Evolutionary conservation across 2,888 invertebrate species (phyloP), one percentile per base, ranked within the genome.

Genomic region (Elmis aenea): DNA sequence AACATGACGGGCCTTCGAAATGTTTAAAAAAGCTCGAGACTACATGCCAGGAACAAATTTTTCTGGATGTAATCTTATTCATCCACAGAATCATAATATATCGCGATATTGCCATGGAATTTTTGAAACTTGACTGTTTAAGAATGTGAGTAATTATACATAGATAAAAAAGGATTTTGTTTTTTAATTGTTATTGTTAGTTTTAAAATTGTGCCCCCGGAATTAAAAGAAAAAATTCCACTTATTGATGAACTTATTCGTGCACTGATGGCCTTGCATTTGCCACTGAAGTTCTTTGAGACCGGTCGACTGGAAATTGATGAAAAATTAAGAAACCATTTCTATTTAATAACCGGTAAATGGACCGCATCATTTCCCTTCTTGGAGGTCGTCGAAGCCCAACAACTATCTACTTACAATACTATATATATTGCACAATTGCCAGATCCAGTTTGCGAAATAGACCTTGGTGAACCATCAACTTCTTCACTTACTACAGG

Each of bases 401-500:
- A 50, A 21, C 38, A 48, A 20, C 50, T 56, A 11, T 57, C 55
- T 3, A 52, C 62, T 0, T 38, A 42, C 1, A 35, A 40, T 3
- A 57, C 58, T 0, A 58, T 65, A 36, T 65, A 64, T 31, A 39
- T 64, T 3, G 58, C 64, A n/a, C n/a, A n/a, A n/a, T n/a, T n/a
- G n/a, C n/a, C n/a, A n/a, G n/a, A n/a, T n/a, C n/a, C n/a, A n/a
- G n/a, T n/a, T n/a, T n/a, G n/a, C n/a, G n/a, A n/a, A n/a, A n/a
- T n/a, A n/a, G n/a, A n/a, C n/a, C n/a, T n/a, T n/a, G n/a, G n/a
- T n/a, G n/a, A n/a, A n/a, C n/a, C n/a, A n/a, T n/a, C n/a, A n/a
- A n/a, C n/a, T n/a, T n/a, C n/a, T n/a, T n/a, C n/a, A n/a, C n/a
- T n/a, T n/a, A n/a, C n/a, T n/a, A n/a, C n/a, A n/a, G n/a, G n/a